phyloP scores from a whole-genome alignment of 2,113 vertebrate species.

The Orientallactaga bullata region DNA sequence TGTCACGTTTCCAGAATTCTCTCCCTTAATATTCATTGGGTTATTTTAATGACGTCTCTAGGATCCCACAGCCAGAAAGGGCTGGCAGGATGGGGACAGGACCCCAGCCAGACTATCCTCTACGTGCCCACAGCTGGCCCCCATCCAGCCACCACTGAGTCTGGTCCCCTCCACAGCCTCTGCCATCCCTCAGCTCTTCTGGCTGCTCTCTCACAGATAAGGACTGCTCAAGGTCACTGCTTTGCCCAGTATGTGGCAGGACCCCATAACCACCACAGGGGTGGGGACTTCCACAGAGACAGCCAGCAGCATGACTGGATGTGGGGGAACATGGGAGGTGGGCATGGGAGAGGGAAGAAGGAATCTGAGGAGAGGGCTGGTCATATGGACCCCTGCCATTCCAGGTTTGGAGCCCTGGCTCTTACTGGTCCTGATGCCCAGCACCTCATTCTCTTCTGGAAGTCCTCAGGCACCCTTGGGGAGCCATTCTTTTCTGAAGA shows the following conservation, averaged over 20 bases:
- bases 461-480: not conserved
- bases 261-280: rapidly evolving
- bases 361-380: rapidly evolving
- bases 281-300: not conserved
- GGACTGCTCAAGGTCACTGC: not conserved
- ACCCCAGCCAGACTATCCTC: rapidly evolving
- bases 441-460: not conserved
- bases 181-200: constrained; percentile 18
- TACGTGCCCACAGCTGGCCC: constrained; percentile 25
- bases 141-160: not conserved
- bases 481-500: not conserved
- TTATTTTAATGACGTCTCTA: not conserved
- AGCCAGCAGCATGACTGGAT: not conserved
- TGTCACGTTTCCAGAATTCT: rapidly evolving
- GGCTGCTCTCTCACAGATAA: not conserved
- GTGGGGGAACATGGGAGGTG: not conserved
- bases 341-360: not conserved
- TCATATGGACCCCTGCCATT: rapidly evolving
- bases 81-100: not conserved
- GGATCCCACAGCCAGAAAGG: not conserved
- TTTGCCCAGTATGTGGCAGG: not conserved
- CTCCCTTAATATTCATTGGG: not conserved
- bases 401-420: not conserved
- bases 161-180: constrained; percentile 22
- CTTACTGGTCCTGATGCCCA: rapidly evolving